phyloP scores from a whole-genome alignment of 2,888 invertebrate species.

The Drosophila pegasa region DNA sequence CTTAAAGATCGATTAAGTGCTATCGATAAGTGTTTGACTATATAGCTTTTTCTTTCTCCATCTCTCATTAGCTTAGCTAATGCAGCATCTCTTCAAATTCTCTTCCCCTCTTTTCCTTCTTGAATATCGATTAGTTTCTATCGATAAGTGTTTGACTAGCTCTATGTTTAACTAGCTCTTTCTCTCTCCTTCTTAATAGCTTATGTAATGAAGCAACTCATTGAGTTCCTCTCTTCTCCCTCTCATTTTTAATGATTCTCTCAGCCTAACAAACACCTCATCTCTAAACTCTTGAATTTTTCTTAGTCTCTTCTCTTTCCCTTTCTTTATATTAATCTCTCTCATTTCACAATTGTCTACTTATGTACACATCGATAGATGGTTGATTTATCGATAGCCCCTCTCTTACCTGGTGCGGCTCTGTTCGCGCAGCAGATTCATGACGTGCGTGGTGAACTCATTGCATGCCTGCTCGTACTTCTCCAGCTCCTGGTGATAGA shows the following conservation, averaged over 20 bases:
- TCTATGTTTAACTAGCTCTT: neutral
- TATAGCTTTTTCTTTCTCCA: neutral
- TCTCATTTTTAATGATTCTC: too few species aligned
- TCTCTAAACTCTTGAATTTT: neutral
- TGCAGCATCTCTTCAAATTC: neutral
- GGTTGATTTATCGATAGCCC: neutral
- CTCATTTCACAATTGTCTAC: neutral
- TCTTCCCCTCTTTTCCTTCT: neutral
- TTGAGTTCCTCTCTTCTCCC: too few species aligned
- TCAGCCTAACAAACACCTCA: too few species aligned
- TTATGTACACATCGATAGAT: neutral
- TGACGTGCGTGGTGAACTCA: slow-evolving; percentile 99
- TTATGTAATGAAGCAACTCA: too few species aligned
- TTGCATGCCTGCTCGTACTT: slow-evolving; percentile 99
- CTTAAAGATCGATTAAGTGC: too few species aligned
- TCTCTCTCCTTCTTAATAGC: too few species aligned
- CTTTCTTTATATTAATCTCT: too few species aligned
- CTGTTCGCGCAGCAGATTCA: slow-evolving; percentile 98
- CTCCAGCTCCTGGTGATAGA: slow-evolving; percentile 99
- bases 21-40: neutral
- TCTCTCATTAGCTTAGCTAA: neutral
- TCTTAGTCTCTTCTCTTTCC: neutral
- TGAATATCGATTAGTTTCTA: neutral
- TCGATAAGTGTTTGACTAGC: neutral
- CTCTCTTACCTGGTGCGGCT: slow-evolving; percentile 90